Conservation (phyloP, 1,140 invertebrate genomes). For the Phymastichus coffea region DNA sequence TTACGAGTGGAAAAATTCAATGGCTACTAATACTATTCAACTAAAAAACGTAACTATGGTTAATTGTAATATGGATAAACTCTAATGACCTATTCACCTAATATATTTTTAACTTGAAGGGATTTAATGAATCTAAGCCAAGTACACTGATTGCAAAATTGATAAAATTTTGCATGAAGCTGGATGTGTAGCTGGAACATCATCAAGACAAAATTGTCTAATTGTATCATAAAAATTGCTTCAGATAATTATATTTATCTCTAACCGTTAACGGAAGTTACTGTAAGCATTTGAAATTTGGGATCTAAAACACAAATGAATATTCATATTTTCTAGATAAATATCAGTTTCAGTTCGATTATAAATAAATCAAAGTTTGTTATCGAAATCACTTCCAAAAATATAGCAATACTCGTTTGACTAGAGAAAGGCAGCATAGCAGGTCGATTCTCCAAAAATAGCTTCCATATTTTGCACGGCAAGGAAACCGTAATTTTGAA, state of each 20-base stretch:
- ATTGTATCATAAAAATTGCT: constrained; percentile 46
- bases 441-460: constrained; percentile 68
- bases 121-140: constrained; percentile 34
- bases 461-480: constrained; percentile 56
- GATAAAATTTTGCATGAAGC: constrained; percentile 31
- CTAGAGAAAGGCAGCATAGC: constrained; percentile 54
- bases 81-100: neutral
- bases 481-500: constrained; percentile 38
- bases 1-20: constrained; percentile 43
- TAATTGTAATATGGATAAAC: constrained; percentile 8
- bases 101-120: constrained; percentile 24
- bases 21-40: constrained; percentile 30
- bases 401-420: constrained; percentile 66
- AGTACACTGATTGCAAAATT: constrained; percentile 39
- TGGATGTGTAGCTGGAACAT: constrained; percentile 37
- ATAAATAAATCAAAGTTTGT: no score
- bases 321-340: no score
- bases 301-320: no score
- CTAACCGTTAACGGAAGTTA: constrained; percentile 32
- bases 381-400: constrained; percentile 52
- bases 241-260: constrained; percentile 54
- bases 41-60: constrained; percentile 41
- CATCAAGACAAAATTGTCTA: constrained; percentile 33
- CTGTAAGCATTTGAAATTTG: constrained; percentile 34
- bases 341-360: no score